Evolutionary conservation across 2,113 vertebrate species (phyloP), one percentile per base, ranked within the genome.

Genomic region (Chlamydotis undulata): DNA sequence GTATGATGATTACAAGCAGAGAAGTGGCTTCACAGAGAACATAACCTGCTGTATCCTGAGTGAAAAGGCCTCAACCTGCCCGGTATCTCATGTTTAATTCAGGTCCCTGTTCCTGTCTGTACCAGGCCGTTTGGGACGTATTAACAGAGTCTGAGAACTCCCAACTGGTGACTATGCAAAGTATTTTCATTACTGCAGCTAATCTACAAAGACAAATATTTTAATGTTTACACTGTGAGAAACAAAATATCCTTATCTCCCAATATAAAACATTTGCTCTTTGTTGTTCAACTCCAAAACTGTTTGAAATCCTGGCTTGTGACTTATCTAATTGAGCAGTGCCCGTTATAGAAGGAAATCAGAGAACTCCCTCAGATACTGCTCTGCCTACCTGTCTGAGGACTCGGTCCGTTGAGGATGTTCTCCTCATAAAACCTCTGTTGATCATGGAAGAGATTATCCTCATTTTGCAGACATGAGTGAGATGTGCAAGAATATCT

Each of bases 131-230:
- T 91, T 43, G n/a, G 55, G 49, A 69, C 57, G 29, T 29, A 64
- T 78, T 87, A 83, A 33, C 25, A 19, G 28, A 87, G n/a, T 61
- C 67, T 33, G 49, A 90, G 69, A 76, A 70, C 87, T 91, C 79
- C 77, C 87, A 89, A 0, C 61, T 65, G 81, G 71, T 25, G 56
- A 75, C 69, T 59, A 15, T 9, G 29, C 9, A 11, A 84, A 89
- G 31, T 78, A 57, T 93, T 93, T 94, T 94, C 67, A 52, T 60
- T 89, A 65, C 89, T 80, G 64, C 71, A 64, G 56, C 88, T 95
- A 94, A 96, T 97, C 95, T 96, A 59, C 55, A 88, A 86, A 95
- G 87, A 82, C 65, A 89, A 95, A 89, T 95, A 91, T 93, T 95
- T 87, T 96, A 41, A 18, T 88, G 76, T 96, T 95, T 93, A 82